Conservation (phyloP, 1,140 invertebrate genomes). For the Drosophila nasuta region DNA sequence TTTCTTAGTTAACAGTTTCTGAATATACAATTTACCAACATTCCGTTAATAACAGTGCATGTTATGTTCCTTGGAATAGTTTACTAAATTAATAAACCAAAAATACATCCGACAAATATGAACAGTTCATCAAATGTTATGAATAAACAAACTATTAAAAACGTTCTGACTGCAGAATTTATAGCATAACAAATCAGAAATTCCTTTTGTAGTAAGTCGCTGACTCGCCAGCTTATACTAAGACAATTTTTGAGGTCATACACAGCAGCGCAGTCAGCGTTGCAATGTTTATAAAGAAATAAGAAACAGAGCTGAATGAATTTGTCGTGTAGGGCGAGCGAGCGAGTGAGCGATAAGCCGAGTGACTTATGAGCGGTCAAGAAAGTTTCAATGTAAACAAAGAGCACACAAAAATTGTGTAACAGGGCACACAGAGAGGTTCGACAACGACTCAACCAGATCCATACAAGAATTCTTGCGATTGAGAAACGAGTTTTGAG, state of each 20-base stretch:
- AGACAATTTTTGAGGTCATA: conserved; percentile 13
- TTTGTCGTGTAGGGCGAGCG: conserved; percentile 16
- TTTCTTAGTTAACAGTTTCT: no score
- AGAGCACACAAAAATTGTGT: conserved; percentile 63
- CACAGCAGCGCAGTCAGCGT: background rate
- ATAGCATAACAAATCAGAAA: conserved; percentile 1
- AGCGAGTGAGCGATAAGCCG: background rate
- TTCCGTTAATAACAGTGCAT: background rate
- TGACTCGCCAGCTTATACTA: background rate
- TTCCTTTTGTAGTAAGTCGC: background rate
- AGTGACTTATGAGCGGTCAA: conserved; percentile 31
- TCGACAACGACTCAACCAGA: conserved; percentile 18
- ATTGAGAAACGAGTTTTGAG: conserved; percentile 47
- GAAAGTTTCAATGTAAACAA: conserved; percentile 62
- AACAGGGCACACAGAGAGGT: conserved; percentile 37
- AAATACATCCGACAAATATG: background rate
- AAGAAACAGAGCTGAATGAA: conserved; percentile 23
- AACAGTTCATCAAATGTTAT: background rate
- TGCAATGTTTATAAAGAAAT: conserved; percentile 16
- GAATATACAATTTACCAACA: no score
- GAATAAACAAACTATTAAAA: background rate
- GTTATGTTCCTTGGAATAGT: no score
- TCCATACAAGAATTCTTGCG: conserved; percentile 34
- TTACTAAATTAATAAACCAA: no score
- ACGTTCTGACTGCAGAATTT: background rate